These are phyloP conservation scores for Deroptyus accipitrinus DNA, from an alignment of 2,113 vertebrate genomes.

Conservation along the genomic window DNA sequence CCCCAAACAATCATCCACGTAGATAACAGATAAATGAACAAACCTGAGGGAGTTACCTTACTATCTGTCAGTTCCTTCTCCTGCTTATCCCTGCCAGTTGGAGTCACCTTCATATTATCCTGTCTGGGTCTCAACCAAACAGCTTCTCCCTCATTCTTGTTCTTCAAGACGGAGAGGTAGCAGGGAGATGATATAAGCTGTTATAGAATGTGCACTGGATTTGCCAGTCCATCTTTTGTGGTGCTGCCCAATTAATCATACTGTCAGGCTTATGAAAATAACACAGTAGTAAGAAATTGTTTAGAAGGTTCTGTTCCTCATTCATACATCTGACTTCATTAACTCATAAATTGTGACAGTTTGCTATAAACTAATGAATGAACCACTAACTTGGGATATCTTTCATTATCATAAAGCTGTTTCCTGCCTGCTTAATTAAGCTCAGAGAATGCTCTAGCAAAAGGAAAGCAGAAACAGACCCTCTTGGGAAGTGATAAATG, in stretches of 20 bases:
- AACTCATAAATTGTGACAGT: neutral
- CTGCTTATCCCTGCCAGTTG: neutral
- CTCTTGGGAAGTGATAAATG: neutral
- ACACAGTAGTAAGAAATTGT: neutral
- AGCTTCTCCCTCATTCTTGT: neutral
- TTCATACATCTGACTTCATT: neutral
- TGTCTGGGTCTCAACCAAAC: neutral
- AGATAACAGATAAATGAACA: neutral
- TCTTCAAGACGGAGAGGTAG: neutral
- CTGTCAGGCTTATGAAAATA: neutral
- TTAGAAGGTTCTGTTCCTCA: neutral
- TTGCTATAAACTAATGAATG: conserved; percentile 1
- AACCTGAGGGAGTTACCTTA: neutral
- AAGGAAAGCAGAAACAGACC: neutral
- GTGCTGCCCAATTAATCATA: neutral
- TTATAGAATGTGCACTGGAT: neutral
- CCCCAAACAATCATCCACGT: neutral
- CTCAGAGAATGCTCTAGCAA: neutral
- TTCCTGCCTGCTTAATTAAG: conserved; percentile 13
- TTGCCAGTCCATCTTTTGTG: neutral
- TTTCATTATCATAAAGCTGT: neutral
- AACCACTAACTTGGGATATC: neutral
- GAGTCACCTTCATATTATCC: neutral
- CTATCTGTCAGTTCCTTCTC: neutral
- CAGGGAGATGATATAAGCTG: neutral